These are phyloP conservation scores for Chloroclysta siterata DNA, from an alignment of 2,888 invertebrate species.

Conservation along the genomic window DNA sequence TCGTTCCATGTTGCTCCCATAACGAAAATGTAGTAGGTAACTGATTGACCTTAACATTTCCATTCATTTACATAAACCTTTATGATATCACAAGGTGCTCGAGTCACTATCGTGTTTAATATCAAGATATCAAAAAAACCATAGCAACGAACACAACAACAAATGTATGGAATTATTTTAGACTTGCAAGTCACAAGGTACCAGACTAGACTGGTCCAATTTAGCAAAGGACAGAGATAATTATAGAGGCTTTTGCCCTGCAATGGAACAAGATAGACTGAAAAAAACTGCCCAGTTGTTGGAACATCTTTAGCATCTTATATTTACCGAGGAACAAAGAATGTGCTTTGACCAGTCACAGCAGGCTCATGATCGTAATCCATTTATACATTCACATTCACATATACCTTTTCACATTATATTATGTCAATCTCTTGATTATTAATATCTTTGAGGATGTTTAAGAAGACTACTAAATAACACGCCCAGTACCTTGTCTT, in stretches of 20 bases:
- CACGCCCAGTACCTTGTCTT: too few species aligned
- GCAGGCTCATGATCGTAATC: not conserved
- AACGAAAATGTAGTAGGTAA: not conserved
- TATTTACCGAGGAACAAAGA: not conserved
- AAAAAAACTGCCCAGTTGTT: not conserved
- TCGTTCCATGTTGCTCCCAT: too few species aligned
- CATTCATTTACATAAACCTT: constrained; percentile 38
- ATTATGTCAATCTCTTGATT: too few species aligned
- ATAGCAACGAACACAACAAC: constrained; percentile 24
- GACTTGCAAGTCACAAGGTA: not conserved
- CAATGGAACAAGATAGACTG: too few species aligned
- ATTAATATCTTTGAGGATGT: too few species aligned
- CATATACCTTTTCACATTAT: too few species aligned
- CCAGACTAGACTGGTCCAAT: too few species aligned
- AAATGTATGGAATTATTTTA: constrained; percentile 4
- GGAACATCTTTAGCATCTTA: not conserved
- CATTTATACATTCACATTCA: not conserved
- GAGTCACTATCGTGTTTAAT: constrained; percentile 13
- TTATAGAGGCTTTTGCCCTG: too few species aligned
- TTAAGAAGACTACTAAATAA: too few species aligned
- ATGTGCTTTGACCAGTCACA: not conserved
- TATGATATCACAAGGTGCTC: constrained; percentile 26
- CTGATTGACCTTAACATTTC: constrained; percentile 34
- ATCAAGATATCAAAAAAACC: constrained; percentile 18
- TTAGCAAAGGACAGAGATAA: too few species aligned